Percentiles rank a stretch among this genome's conserved stretches.
These are phyloP conservation scores for Diarsia mendica DNA, from an alignment of 2,888 invertebrate genomes.

Conservation along the genomic window DNA sequence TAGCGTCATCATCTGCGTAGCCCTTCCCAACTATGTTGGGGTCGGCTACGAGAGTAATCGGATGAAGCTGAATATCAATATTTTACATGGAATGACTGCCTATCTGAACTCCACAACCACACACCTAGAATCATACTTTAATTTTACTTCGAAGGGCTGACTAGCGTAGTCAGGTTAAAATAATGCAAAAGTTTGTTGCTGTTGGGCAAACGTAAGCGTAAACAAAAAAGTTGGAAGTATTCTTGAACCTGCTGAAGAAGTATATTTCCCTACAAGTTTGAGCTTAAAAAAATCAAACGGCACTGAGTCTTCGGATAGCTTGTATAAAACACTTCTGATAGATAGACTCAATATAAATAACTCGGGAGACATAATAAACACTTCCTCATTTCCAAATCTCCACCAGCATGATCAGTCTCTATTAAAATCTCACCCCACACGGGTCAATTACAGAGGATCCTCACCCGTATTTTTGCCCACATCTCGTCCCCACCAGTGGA, in stretches of 20 bases:
- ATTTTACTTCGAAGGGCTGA: neutral
- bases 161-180: neutral
- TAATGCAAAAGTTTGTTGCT: neutral
- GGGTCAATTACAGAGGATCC: neutral
- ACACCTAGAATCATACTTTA: neutral
- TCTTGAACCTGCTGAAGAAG: too few relatives aligned
- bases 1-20: too few relatives aligned
- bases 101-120: too few relatives aligned
- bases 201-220: too few relatives aligned
- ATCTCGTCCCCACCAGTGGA: constrained; percentile 21
- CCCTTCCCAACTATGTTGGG: too few relatives aligned
- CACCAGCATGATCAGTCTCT: neutral
- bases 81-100: too few relatives aligned
- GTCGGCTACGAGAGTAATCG: too few relatives aligned
- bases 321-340: neutral
- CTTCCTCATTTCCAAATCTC: neutral
- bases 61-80: too few relatives aligned
- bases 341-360: neutral
- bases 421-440: neutral
- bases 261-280: neutral
- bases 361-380: neutral
- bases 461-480: constrained; percentile 33
- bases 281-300: neutral
- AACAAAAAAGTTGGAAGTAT: too few relatives aligned
- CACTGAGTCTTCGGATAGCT: neutral